Conservation (phyloP, 2,113 vertebrate species). For the Anolis sagrei region DNA sequence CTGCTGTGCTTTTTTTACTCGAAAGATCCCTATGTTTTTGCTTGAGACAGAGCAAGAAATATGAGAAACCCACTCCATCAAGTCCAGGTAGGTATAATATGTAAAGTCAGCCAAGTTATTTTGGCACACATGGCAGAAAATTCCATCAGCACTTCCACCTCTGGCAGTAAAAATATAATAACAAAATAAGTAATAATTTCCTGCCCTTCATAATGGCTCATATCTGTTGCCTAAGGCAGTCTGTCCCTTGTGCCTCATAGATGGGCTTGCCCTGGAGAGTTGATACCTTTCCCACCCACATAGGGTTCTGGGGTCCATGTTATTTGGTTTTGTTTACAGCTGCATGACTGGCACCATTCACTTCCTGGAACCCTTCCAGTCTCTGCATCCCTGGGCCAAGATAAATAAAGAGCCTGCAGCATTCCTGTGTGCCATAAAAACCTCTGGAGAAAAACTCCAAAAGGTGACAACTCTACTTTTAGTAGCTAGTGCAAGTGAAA, state of each 20-base stretch:
- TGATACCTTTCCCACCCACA: too few species aligned
- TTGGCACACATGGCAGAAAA: not conserved
- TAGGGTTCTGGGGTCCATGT: not conserved
- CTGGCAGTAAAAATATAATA: not conserved
- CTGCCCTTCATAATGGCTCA: not conserved
- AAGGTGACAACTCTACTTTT: not conserved
- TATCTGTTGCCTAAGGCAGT: not conserved
- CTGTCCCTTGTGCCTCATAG: not conserved
- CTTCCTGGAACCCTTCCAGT: not conserved
- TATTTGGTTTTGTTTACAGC: not conserved
- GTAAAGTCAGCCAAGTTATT: not conserved
- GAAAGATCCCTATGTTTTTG: not conserved
- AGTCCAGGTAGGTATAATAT: not conserved
- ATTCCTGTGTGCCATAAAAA: not conserved
- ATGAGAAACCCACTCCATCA: not conserved
- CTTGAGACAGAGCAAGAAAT: not conserved
- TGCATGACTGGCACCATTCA: not conserved
- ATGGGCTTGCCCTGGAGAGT: not conserved
- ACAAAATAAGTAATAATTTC: not conserved
- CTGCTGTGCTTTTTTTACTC: not conserved
- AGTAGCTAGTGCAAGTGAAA: not conserved
- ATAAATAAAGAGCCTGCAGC: not conserved
- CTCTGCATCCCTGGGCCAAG: not conserved
- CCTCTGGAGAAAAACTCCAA: not conserved
- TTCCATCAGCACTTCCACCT: not conserved